Conservation (phyloP, 2,888 invertebrate species). For the Luperina nickerlii region DNA sequence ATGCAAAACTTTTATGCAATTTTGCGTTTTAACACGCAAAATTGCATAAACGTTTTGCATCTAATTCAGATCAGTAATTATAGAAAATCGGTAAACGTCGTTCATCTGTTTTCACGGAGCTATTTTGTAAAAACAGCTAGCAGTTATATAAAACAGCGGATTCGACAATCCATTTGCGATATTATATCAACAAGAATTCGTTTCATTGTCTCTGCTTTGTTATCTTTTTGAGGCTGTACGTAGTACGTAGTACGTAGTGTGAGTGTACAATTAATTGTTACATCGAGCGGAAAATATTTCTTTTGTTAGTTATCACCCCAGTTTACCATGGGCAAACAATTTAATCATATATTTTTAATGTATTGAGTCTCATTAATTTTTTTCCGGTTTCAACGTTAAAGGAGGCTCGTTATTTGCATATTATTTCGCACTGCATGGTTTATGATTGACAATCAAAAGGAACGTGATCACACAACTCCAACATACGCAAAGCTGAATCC, state of each 20-base stretch:
- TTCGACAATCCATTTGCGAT: neutral
- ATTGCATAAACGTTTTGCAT: no score
- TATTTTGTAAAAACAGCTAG: no score
- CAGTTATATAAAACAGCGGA: neutral
- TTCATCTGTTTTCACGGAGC: no score
- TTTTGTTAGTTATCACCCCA: neutral
- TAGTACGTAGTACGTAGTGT: no score
- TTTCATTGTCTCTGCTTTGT: neutral
- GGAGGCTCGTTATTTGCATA: neutral
- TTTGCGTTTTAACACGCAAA: no score
- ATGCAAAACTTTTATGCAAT: no score
- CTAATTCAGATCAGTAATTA: no score
- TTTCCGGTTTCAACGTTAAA: neutral
- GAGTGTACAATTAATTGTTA: neutral
- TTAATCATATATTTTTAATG: neutral
- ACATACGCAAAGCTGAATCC: conserved; percentile 20
- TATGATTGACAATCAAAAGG: conserved; percentile 39
- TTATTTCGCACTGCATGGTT: neutral
- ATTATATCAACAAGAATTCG: neutral
- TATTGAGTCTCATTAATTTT: neutral
- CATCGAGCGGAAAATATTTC: neutral
- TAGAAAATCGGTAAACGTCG: no score
- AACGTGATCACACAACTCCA: conserved; percentile 1
- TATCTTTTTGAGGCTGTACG: neutral
- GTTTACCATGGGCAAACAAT: neutral